phyloP scores from a whole-genome alignment of 2,113 vertebrate genomes.

The Bos javanicus region DNA sequence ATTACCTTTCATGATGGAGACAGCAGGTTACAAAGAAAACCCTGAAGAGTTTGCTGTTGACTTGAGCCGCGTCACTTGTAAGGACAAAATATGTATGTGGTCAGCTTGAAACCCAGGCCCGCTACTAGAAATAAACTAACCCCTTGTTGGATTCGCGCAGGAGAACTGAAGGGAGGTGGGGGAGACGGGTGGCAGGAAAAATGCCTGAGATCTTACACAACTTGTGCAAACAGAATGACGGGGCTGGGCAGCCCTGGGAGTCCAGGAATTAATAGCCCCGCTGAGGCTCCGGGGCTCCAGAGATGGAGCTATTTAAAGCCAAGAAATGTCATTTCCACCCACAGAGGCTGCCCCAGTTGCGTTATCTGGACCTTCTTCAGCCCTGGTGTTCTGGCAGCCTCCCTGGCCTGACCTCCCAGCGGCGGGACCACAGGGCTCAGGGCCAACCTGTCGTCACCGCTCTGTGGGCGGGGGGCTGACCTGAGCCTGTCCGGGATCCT shows the following conservation, averaged over 20 bases:
- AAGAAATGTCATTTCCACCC: constrained; percentile 82
- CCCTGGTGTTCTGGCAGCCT: constrained; percentile 23
- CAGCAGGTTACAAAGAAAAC: constrained; percentile 54
- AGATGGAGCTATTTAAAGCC: constrained; percentile 81
- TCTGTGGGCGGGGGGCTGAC: not conserved
- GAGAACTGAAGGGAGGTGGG: constrained; percentile 36
- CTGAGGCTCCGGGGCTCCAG: constrained; percentile 71
- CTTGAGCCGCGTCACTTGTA: constrained; percentile 66
- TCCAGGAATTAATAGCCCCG: constrained; percentile 77
- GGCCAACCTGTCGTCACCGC: constrained; percentile 46
- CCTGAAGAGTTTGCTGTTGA: constrained; percentile 65
- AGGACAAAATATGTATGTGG: constrained; percentile 80
- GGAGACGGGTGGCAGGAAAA: constrained; percentile 72
- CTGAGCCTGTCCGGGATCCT: not conserved
- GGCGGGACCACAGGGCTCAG: not conserved
- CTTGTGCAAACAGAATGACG: constrained; percentile 77
- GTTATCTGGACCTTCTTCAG: constrained; percentile 71
- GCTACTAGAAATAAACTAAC: constrained; percentile 80
- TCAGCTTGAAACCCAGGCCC: constrained; percentile 71
- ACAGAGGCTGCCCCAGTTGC: constrained; percentile 58
- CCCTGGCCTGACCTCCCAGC: not conserved
- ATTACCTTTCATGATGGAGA: constrained; percentile 37
- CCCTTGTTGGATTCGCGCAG: constrained; percentile 77
- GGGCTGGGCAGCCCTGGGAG: constrained; percentile 68
- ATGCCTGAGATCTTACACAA: constrained; percentile 78